Evolutionary conservation across 1,140 invertebrate species (phyloP), one percentile per base, ranked within the genome.

Genomic region (Panulirus ornatus): DNA sequence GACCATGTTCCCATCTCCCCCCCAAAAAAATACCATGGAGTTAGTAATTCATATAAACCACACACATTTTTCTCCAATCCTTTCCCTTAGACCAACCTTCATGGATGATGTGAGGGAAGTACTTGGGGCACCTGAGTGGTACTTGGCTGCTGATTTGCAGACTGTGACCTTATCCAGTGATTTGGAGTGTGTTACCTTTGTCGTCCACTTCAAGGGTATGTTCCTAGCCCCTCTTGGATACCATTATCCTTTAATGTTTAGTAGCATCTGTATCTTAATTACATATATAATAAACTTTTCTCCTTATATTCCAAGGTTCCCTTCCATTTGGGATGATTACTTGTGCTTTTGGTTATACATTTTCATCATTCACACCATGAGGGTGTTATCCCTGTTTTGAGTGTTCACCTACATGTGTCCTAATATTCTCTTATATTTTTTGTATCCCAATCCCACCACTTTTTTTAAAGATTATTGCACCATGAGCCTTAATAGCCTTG

Each of bases 121-220:
- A 1, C 96, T 98, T 95, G 97, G 97, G 2, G 96, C 97, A 63
- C 97, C 97, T 0, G 96, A 97, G 93, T 98, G 97, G 98, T 97
- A 98, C 95, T 93, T 98, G 66, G 96, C 96, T 8, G 96, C 97
- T 14, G 97, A 98, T 94, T 96, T 95, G 51, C 95, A 97, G 19
- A 96, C 96, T 93, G 97, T 97, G 0, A 96, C 96, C 93, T 94
- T 95, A 40, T 94, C 98, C 71, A 96, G 97, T 91, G 95, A 96
- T 91, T 96, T 96, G 73, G 95, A 96, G 84, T 99, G 98, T 93
- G 95, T 98, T n/a, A 97, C 98, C 94, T 95, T 98, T 92, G 95
- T 97, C 51, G 94, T 98, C 87, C 97, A 98, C 93, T 98, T 98
- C 93, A 97, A 96, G 94, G 96, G 96, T 96, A 93, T 76, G 27